Evolutionary conservation across 2,888 invertebrate genomes (phyloP), one percentile per base, ranked within the genome.

Genomic region (Ceraclea dissimilis): DNA sequence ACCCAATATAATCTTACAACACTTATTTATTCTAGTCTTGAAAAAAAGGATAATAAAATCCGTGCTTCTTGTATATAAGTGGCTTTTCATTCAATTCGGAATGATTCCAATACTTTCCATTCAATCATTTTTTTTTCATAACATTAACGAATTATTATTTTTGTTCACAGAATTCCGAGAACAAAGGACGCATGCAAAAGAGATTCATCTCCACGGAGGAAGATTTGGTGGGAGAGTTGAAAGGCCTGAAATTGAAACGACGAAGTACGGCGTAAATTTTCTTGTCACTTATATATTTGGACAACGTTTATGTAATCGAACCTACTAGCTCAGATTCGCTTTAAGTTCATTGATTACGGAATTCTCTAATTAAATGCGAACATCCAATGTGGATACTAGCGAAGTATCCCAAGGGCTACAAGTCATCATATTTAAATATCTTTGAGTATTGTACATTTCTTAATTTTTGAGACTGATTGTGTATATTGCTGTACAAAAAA

Each of bases 171-270:
- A 70, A 72, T 59, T 59, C 69, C 26, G 62, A 66, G 47, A 71
- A 72, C 31, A 58, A 58, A 26, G 46, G 73, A 62, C 73, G 78
- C 64, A 80, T 83, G 67, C 78, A 82, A 64, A 85, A 85, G 66
- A 76, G 84, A 56, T 84, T 82, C 67, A 78, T 84, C 49, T 76
- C 82, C 1, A 78, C 76, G 60, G 84, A 85, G 67, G 80, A 81
- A 54, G 81, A 79, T 64, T 72, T 85, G 54, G 83, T 82, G 2
- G 72, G 79, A 46, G 83, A 85, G 69, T 76, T 85, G 52, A 78
- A 81, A 63, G 81, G 82, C 53, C 73, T 85, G 54, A 85, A 84
- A 70, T 73, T 85, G 54, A 85, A 84, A 70, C 82, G 82, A 67
- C 75, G 74, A 66, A 76, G 76, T 62, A 70, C 76, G 51, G 80